A percentile compares a stretch with the other conserved stretches of the same genome.
Evolutionary conservation across 2,888 invertebrate genomes (phyloP).

Genomic region (Euclidia mi): DNA sequence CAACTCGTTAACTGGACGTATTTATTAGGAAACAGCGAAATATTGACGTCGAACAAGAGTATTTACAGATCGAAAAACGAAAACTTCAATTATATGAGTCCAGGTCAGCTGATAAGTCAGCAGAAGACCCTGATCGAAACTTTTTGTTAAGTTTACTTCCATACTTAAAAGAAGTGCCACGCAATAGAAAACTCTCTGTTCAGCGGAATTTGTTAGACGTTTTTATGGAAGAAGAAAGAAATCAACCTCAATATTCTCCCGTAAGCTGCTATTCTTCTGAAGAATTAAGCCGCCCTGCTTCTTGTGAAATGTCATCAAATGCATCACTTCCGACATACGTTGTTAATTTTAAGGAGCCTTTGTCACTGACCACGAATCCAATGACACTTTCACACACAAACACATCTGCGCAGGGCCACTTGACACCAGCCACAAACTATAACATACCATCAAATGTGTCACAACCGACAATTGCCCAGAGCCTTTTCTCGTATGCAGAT

Average conservation of each 20-base stretch:
- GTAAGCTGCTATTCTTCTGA: no score
- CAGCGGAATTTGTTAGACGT: constrained; percentile 16
- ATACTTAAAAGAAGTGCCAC: constrained; percentile 25
- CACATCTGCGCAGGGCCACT: no score
- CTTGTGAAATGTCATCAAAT: constrained; percentile 19
- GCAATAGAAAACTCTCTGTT: constrained; percentile 17
- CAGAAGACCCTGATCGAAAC: constrained; percentile 23
- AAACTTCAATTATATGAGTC: constrained; percentile 24
- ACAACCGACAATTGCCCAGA: no score
- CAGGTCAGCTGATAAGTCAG: constrained; percentile 24
- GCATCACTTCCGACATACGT: no score
- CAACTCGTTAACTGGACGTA: constrained; percentile 14
- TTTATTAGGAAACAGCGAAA: constrained; percentile 10
- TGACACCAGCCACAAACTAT: no score
- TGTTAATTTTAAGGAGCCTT: no score
- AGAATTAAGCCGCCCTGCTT: constrained; percentile 18
- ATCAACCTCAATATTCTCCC: no score
- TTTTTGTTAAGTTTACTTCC: constrained; percentile 23
- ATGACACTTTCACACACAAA: constrained; percentile 7
- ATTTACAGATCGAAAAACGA: constrained; percentile 24
- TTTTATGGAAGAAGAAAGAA: no score
- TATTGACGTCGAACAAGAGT: constrained; percentile 10
- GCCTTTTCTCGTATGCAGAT: constrained; percentile 17
- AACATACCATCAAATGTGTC: no score
- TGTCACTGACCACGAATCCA: no score